phyloP scores from a whole-genome alignment of 2,113 vertebrate species.

The Siphamia tubifer region DNA sequence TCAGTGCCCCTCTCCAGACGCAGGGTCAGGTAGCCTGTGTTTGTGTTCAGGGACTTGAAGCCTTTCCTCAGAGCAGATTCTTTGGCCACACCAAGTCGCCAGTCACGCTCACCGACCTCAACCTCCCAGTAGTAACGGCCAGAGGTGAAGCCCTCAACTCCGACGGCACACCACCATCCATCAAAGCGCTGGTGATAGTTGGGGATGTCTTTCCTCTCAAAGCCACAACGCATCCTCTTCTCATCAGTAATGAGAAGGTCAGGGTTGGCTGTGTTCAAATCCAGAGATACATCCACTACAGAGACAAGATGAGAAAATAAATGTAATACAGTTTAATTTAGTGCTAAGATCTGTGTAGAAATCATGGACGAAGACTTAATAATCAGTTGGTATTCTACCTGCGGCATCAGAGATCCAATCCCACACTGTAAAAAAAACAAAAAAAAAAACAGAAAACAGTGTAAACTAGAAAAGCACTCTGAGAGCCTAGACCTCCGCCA shows the following conservation, averaged over 20 bases:
- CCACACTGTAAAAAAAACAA: conserved; percentile 80
- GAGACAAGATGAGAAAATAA: no score
- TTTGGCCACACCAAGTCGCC: conserved; percentile 90
- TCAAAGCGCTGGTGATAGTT: conserved; percentile 81
- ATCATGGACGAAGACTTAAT: not conserved
- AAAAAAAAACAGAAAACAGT: not conserved
- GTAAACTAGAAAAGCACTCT: no score
- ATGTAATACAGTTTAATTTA: no score
- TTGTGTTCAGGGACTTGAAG: conserved; percentile 81
- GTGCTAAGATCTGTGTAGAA: no score
- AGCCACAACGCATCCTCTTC: conserved; percentile 88
- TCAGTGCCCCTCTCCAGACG: conserved; percentile 80
- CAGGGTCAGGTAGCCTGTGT: conserved; percentile 80
- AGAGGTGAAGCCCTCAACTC: conserved; percentile 65
- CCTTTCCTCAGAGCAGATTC: conserved; percentile 87
- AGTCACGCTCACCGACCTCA: conserved; percentile 86
- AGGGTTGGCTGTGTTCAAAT: conserved; percentile 81
- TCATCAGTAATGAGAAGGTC: conserved; percentile 88
- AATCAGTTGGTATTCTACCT: conserved; percentile 57
- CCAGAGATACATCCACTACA: conserved; percentile 85
- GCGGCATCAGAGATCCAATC: conserved; percentile 78
- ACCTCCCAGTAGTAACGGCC: conserved; percentile 86
- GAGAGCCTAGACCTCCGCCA: no score
- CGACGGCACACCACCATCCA: conserved; percentile 81
- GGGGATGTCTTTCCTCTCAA: conserved; percentile 80